Base-by-base conservation (phyloP, 1,140 invertebrate genomes). In the Drosophila guanche region DNA sequence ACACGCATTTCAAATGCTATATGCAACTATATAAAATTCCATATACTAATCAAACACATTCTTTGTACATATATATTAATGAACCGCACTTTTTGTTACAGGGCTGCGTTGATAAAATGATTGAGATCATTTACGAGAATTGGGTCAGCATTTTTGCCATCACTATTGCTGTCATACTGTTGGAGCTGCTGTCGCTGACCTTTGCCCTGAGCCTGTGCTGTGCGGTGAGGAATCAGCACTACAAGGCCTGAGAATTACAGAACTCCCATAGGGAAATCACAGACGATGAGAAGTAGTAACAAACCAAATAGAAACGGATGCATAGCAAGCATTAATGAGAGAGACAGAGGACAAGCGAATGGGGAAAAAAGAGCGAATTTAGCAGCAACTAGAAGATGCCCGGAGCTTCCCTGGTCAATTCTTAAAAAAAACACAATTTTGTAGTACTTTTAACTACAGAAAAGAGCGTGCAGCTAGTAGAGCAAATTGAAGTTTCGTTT, bases 121-220 rank as follows among this genome's bases (percentile, higher is more conserved):
- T 95, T 54, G 92, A 94, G 1, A 92, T 92, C 23, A 89, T 96
- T 43, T 91, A 93, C 37, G 92, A 93, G 16, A 93, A 96, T 70
- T 92, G 94, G 72, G 92, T 93, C 33, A 93, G 94, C 41, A 92
- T 97, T 40, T 93, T 96, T 43, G 94, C 93, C 27, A 91, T 95
- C 6, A 93, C 93, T 0, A 93, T 95, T 53, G 93, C 93, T 20
- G 92, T 97, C 45, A 93, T 95, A 37, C 92, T 94, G 12, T 68
- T 95, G 62, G 94, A 97, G 92, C 90, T 96, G 46, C 85, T 97
- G 25, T 95, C 95, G 37, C 93, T 97, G 75, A 94, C 96, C 48
- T 96, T 97, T 79, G 95, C 96, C 2, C 92, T 97, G 80, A 93
- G 96, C 69, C 92, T 97, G 16, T 96, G 96, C 86, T 97, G 95